Percentiles rank a stretch among this genome's conserved stretches.
These are phyloP conservation scores for Drosophila littoralis DNA, from an alignment of 1,140 invertebrate genomes.

Conservation along the genomic window DNA sequence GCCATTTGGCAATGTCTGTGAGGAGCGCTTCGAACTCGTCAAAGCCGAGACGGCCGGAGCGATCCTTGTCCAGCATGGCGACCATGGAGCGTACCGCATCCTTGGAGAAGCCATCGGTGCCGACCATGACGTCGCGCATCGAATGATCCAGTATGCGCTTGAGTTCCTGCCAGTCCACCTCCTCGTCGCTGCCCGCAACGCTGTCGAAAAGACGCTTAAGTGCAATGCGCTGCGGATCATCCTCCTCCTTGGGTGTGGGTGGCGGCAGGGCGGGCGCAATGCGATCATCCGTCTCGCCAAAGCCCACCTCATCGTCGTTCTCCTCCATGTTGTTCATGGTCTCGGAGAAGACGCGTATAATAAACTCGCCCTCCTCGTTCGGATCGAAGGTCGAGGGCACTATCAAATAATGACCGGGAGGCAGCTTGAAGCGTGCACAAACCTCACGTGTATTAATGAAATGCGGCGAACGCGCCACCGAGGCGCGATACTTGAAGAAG, in stretches of 20 bases:
- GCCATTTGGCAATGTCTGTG: constrained; percentile 95
- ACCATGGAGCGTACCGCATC: constrained; percentile 98
- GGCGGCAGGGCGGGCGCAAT: constrained; percentile 75
- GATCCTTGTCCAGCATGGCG: constrained; percentile 96
- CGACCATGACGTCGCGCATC: constrained; percentile 88
- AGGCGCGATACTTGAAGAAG: constrained; percentile 98
- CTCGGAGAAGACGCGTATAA: constrained; percentile 98
- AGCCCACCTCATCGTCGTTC: constrained; percentile 93
- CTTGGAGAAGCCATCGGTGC: constrained; percentile 92
- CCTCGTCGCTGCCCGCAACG: constrained; percentile 95
- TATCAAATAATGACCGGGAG: constrained; percentile 97
- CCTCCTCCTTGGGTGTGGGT: constrained; percentile 84
- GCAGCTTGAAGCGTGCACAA: constrained; percentile 91
- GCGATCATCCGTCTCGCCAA: constrained; percentile 89
- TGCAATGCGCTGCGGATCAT: constrained; percentile 86
- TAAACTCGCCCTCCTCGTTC: constrained; percentile 97
- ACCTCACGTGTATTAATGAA: constrained; percentile 99
- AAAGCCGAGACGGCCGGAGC: constrained; percentile 96
- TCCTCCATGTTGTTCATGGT: constrained; percentile 94
- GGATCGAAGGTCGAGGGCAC: constrained; percentile 99
- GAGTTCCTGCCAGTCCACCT: constrained; percentile 97
- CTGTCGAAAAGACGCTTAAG: constrained; percentile 93
- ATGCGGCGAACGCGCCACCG: constrained; percentile 94
- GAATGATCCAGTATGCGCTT: constrained; percentile 97
- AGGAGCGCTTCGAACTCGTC: constrained; percentile 96